phyloP scores from a whole-genome alignment of 2,113 vertebrate species.

The Sinocyclocheilus anshuiensis region DNA sequence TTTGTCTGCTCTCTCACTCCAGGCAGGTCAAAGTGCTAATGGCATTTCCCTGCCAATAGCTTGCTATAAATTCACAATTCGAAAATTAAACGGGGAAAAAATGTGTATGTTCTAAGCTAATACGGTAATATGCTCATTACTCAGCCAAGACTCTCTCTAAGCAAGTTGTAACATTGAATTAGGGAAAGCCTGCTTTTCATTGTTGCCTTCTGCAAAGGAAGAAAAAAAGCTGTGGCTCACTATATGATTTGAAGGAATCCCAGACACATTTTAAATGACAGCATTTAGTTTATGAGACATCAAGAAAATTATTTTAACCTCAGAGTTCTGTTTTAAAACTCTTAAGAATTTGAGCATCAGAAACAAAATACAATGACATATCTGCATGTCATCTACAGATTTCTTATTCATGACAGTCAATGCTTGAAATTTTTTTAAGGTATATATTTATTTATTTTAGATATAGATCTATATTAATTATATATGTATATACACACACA shows the following conservation, averaged over 20 bases:
- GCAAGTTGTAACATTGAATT: constrained; percentile 6
- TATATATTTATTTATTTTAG: too few relatives aligned
- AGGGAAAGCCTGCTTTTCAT: constrained; percentile 29
- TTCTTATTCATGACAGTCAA: not conserved
- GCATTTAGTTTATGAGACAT: constrained; percentile 34
- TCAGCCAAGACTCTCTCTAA: constrained; percentile 12
- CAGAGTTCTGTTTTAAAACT: not conserved
- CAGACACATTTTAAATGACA: constrained; percentile 30
- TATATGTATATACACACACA: too few relatives aligned
- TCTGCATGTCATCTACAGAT: not conserved
- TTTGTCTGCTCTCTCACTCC: constrained; percentile 57
- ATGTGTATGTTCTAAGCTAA: constrained; percentile 20
- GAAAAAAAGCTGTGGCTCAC: not conserved
- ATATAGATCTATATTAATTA: too few relatives aligned
- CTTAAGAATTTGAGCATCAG: not conserved
- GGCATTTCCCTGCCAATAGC: constrained; percentile 72
- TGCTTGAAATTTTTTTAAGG: not conserved
- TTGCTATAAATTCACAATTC: constrained; percentile 68
- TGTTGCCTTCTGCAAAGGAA: constrained; percentile 19
- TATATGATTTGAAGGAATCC: constrained; percentile 2
- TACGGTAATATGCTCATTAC: constrained; percentile 17
- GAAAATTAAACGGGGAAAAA: constrained; percentile 41
- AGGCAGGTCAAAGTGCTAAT: constrained; percentile 68
- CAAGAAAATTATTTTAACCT: constrained; percentile 24
- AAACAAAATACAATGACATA: not conserved